Evolutionary conservation across 2,113 vertebrate species (phyloP).

Genomic region (Rhinoptilus africanus): DNA sequence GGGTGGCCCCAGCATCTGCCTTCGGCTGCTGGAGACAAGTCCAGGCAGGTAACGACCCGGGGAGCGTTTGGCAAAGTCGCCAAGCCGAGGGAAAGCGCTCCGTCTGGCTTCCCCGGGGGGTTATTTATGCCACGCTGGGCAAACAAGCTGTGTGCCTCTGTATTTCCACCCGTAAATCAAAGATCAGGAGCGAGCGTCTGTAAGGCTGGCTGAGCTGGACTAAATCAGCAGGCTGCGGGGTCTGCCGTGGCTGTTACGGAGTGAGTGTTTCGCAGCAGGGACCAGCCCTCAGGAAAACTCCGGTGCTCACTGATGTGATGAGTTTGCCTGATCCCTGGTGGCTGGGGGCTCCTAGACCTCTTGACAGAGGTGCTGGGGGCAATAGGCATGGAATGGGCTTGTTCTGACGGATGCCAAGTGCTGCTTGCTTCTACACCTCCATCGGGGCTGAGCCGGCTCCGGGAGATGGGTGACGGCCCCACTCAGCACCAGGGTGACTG

Average conservation of each 20-base stretch:
- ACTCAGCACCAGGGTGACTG: neutral
- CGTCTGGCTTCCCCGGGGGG: neutral
- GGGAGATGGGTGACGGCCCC: neutral
- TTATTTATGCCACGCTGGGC: neutral
- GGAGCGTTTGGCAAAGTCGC: neutral
- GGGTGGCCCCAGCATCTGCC: neutral
- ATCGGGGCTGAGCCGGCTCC: neutral
- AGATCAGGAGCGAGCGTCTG: neutral
- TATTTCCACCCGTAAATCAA: neutral
- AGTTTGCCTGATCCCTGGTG: neutral
- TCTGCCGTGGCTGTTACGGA: neutral
- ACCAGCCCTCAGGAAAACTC: neutral
- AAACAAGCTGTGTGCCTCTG: neutral
- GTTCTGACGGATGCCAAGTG: neutral
- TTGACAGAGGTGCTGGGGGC: neutral
- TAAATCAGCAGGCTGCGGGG: neutral
- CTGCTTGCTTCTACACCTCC: neutral
- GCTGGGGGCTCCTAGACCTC: neutral
- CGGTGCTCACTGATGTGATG: fast-evolving
- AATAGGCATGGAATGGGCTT: neutral
- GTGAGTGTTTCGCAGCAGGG: neutral
- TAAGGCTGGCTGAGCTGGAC: neutral
- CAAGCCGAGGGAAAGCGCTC: neutral
- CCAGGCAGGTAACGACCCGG: conserved; percentile 11
- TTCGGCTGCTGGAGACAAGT: neutral